These are phyloP conservation scores for Stichopus chloronotus DNA, from an alignment of 35 echinoderm and acorn worm genomes.

Conservation along the genomic window DNA sequence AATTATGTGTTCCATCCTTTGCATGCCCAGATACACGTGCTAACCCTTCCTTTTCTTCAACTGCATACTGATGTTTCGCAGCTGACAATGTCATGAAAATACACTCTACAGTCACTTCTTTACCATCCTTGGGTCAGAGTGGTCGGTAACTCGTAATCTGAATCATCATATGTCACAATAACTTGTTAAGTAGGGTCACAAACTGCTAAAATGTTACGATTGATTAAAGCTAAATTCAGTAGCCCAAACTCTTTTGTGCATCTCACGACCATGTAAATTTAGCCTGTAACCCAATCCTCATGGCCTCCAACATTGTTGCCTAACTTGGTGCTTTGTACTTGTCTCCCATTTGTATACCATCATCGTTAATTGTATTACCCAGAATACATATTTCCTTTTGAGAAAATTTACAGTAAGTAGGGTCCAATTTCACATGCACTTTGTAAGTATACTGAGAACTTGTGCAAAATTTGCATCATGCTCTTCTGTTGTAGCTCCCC, in stretches of 20 bases:
- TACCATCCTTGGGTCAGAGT: slow-evolving; percentile 55
- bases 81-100: no score
- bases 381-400: neutral
- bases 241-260: neutral
- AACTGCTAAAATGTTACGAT: no score
- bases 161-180: slow-evolving; percentile 67
- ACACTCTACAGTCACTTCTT: slow-evolving; percentile 27
- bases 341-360: neutral
- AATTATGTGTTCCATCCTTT: slow-evolving; percentile 29
- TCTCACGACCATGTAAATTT: neutral
- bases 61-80: no score
- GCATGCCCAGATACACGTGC: no score
- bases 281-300: neutral
- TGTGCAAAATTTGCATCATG: no score
- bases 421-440: no score
- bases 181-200: neutral
- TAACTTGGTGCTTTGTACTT: neutral
- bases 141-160: slow-evolving; percentile 60
- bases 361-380: neutral
- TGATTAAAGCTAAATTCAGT: neutral
- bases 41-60: no score
- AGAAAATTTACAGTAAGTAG: neutral
- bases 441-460: no score
- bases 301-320: neutral
- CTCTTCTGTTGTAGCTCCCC: no score